Conservation (phyloP, 92 coral and sea anemone species). For the Plumapathes pennacea region DNA sequence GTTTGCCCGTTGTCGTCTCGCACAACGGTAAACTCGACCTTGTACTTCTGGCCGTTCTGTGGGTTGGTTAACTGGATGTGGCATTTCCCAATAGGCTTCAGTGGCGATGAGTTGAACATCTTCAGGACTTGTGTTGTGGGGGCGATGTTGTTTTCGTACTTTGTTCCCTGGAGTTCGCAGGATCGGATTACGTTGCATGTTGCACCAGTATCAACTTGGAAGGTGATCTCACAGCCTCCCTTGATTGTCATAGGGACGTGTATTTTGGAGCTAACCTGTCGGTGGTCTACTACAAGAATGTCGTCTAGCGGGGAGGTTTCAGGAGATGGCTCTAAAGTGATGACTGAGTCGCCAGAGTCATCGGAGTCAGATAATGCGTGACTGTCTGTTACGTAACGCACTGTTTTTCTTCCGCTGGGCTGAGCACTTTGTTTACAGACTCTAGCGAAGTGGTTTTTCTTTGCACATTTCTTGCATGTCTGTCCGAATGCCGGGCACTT, state of each 20-base stretch:
- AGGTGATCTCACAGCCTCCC: constrained; percentile 18
- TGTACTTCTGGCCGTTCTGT: constrained; percentile 2
- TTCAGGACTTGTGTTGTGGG: constrained; percentile 20
- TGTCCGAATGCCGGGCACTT: constrained; percentile 28
- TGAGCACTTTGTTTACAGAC: constrained; percentile 14
- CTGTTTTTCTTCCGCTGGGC: constrained; percentile 1
- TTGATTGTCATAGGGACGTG: constrained; percentile 15
- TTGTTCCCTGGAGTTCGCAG: constrained; percentile 7
- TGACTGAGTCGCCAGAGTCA: constrained; percentile 6
- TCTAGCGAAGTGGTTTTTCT: constrained; percentile 22
- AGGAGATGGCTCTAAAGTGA: constrained; percentile 8
- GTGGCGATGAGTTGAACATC: constrained; percentile 28
- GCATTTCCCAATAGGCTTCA: constrained; percentile 30
- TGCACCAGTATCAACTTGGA: constrained; percentile 33
- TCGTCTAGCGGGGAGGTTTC: background rate
- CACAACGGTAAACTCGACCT: constrained; percentile 11
- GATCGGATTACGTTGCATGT: constrained; percentile 16
- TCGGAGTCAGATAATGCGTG: no score
- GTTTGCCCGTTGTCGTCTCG: constrained; percentile 1
- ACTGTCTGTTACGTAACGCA: constrained; percentile 7
- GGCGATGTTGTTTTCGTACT: constrained; percentile 9
- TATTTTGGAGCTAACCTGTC: constrained; percentile 1
- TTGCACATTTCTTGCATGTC: constrained; percentile 27
- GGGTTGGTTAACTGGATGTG: constrained; percentile 26
- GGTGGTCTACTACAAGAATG: constrained; percentile 4